Evolutionary conservation across 2,113 vertebrate species (phyloP).

Genomic region (Manacus vitellinus): DNA sequence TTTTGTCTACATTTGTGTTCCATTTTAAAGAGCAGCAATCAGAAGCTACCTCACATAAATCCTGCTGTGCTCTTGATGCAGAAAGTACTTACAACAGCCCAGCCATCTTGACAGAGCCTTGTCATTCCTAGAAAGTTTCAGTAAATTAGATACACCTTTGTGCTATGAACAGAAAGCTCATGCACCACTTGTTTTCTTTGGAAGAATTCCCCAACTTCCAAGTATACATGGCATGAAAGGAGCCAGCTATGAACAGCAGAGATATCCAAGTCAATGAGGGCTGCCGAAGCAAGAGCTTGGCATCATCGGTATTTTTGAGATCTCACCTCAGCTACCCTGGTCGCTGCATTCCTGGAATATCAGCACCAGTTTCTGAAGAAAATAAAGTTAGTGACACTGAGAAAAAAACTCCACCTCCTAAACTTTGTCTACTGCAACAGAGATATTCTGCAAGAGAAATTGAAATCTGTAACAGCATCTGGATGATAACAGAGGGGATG

Average conservation of each 20-base stretch:
- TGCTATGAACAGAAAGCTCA: not conserved
- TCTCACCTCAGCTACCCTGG: not conserved
- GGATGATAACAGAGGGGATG: slow-evolving; percentile 44
- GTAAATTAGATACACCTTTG: slow-evolving; percentile 1
- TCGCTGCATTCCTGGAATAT: not conserved
- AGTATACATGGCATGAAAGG: not conserved
- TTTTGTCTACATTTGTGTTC: not conserved
- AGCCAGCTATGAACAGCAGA: not conserved
- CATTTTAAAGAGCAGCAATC: not conserved
- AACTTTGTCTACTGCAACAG: not conserved
- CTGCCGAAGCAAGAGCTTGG: not conserved
- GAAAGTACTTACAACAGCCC: not conserved
- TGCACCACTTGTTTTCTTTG: not conserved
- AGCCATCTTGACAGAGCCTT: not conserved
- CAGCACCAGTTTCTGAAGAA: not conserved
- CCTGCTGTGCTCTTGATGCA: not conserved
- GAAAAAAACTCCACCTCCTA: not conserved
- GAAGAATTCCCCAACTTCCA: not conserved
- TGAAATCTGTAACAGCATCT: slow-evolving; percentile 38
- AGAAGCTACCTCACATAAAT: not conserved
- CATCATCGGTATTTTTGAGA: not conserved
- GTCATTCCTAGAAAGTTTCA: slow-evolving; percentile 48
- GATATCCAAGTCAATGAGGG: not conserved
- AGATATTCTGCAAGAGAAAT: not conserved
- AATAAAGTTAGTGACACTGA: not conserved